Evolutionary conservation across 2,113 vertebrate species (phyloP).

Genomic region (Sarotherodon lohbergeri): DNA sequence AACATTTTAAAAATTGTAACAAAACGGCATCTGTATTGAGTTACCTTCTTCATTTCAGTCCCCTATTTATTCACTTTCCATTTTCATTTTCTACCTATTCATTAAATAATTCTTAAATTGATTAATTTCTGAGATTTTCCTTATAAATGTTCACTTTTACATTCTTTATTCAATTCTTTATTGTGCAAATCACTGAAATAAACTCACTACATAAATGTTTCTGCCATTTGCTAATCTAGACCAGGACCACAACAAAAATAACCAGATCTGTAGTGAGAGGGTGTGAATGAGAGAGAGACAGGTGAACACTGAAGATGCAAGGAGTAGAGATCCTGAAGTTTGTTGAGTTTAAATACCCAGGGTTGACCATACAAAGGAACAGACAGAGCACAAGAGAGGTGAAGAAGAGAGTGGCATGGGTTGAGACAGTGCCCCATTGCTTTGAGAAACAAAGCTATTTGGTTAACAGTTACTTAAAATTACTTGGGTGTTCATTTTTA

Average conservation of each 20-base stretch:
- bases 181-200: background rate
- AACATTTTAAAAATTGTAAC: background rate
- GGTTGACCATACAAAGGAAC: background rate
- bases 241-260: background rate
- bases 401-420: too few relatives aligned
- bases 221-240: background rate
- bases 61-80: background rate
- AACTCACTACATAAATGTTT: background rate
- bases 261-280: background rate
- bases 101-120: background rate
- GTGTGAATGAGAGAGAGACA: background rate
- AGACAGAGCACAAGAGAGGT: too few relatives aligned
- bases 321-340: background rate
- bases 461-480: background rate
- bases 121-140: background rate
- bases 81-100: background rate
- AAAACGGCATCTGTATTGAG: background rate
- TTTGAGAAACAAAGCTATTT: background rate
- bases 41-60: background rate
- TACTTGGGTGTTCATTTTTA: background rate
- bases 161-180: background rate
- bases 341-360: too few relatives aligned
- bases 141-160: background rate
- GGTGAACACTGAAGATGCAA: too few relatives aligned
- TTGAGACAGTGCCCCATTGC: too few relatives aligned